Base-by-base conservation (phyloP, 2,113 vertebrate species). In the Vombatus ursinus region DNA sequence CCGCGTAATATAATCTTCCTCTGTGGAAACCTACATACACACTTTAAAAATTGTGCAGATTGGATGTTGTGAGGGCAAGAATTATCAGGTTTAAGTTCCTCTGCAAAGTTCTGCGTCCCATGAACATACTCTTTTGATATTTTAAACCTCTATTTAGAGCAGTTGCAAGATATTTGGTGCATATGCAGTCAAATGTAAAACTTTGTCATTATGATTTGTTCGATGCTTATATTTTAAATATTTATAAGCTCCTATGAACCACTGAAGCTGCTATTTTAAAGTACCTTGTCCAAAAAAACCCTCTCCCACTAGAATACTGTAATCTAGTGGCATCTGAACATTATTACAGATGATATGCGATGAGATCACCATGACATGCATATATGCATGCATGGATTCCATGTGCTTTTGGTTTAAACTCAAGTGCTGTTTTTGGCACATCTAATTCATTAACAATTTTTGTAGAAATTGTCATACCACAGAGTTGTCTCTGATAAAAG, bases 91-190 rank as follows among this genome's bases (percentile, higher is more conserved):
- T 98, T 97, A 68, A 28, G 91, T 97, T 97, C 97, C 98, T 97
- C 96, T 98, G 96, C 50, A 94, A 97, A 97, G 97, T 96, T 98
- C 98, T 98, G 98, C 95, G 97, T 98, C 97, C 98, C 96, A 97
- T 98, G 98, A 98, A 95, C n/a, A 91, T 97, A 91, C 1, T 3
- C 97, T 96, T 98, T 94, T 98, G 98, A 98, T 98, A 98, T 96
- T 98, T 98, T 97, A 98, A 99, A 98, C 98, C 98, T 98, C 94
- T 97, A 97, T 98, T 99, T 98, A 99, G 96, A 98, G 97, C 96
- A 98, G 98, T 98, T 99, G 98, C 96, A 98, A 98, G 95, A 97
- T 98, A 97, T 98, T 98, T 98, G 96, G 97, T 98, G 96, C 93
- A 95, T 96, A 97, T 96, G 0, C 98, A 97, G 97, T 98, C 98